Base-by-base conservation (phyloP, 1,140 invertebrate genomes). In the Microplitis demolitor region DNA sequence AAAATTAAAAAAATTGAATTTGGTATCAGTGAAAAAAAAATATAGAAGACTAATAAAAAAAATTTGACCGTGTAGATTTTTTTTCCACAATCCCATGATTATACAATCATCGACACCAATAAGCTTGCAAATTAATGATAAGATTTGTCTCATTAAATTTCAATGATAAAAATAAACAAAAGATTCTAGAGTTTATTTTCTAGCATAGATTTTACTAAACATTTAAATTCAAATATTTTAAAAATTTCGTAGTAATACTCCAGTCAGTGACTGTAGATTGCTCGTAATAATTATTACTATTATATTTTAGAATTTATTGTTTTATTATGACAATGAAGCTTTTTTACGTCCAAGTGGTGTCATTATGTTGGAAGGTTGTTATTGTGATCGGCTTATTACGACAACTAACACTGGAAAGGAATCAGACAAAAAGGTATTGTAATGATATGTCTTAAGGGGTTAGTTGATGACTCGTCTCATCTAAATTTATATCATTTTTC, bases 301-400 rank as follows among this genome's bases (percentile, higher is more conserved):
- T 63, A 31, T 74, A 51, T 85, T 88, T 34, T 86, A 94, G 93
- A 98, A 97, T 87, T 83, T 97, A 70, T 87, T 97, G 70, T 97
- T 97, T 86, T 97, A 97, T 86, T 97, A 95, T 83, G 96, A 98
- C 78, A 92, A 90, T 64, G 95, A 97, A 74, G 88, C 88, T 72
- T 91, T 90, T 75, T 89, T 89, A 11, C 88, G 93, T 53, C 96
- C 95, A 0, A 94, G 93, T 0, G 96, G 96, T 0, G 91, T 97
- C 3, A 89, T 97, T 58, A 88, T 97, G 53, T 87, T 97, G 16
- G 96, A 98, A 82, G 96, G 96, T 1, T 96, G 94, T 78, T 97
- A 96, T 87, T 97, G 95, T 81, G 94, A 97, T 82, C 87, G 94
- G 45, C 88, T 95, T 45, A 45, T 45, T 8, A 45, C 39, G 51